Base-by-base conservation (phyloP, 92 coral and sea anemone genomes). In the Zoanthus sansibaricus region DNA sequence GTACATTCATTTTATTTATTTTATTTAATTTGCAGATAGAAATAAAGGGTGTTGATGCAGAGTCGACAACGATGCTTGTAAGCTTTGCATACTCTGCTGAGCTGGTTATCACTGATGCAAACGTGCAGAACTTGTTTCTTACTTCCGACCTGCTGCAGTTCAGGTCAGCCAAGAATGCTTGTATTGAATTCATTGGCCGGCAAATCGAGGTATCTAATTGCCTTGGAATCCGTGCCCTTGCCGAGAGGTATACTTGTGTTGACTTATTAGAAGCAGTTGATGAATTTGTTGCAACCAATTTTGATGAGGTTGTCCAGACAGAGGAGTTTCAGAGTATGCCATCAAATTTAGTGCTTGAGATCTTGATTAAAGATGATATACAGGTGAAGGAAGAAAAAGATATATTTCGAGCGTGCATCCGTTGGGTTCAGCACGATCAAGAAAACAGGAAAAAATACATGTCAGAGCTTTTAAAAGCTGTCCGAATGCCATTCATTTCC, bases 71-170 rank as follows among this genome's bases (percentile, higher is more conserved):
- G 68, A 84, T 78, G 32, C 98, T 97, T 44, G 86, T 97, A 12
- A 88, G 91, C 87, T 97, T 93, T 75, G 95, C 98, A 21, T 97
- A 97, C 91, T 93, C 99, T 6, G 90, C 98, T 18, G 90, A 90
- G 59, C 92, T 97, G n/a, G 89, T 92, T 10, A 93, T 97, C 80
- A 97, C 99, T 13, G 96, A 97, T 62, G 86, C 91, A 5, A 95
- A 92, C 61, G 98, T 95, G 7, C 98, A 97, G 72, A 94, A 92
- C 86, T 16, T 97, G 75, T 93, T 97, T 56, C 93, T 92, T 33
- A 93, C 98, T 64, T 92, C 99, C 3, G 99, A 97, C 82, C 77
- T 96, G 85, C 94, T 97, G 7, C 96, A 93, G 76, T 97, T 97
- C 87, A 94, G 91, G 76, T 86, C 92, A 46, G 99, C 94, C 14